phyloP scores from a whole-genome alignment of 2,888 invertebrate species.

The Stegophylla sp. region DNA sequence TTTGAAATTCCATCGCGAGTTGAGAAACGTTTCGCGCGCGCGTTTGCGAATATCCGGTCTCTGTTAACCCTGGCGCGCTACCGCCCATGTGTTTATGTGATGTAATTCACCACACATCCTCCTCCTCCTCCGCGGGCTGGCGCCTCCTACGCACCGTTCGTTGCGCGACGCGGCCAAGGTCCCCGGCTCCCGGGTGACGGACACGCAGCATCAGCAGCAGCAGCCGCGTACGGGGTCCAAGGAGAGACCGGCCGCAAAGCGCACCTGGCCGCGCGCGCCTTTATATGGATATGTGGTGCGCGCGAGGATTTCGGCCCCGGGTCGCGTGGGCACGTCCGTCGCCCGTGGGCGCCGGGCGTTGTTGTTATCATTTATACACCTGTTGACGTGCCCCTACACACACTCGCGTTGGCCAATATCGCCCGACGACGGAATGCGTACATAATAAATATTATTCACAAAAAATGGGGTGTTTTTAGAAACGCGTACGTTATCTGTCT shows the following conservation, averaged over 20 bases:
- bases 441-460: background rate
- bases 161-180: slow-evolving; percentile 36
- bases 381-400: background rate
- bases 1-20: background rate
- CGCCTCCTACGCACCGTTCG: slow-evolving; percentile 48
- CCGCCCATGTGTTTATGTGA: slow-evolving; percentile 33
- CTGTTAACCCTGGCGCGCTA: slow-evolving; percentile 31
- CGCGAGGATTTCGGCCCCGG: slow-evolving; percentile 42
- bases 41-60: background rate
- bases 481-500: background rate
- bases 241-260: slow-evolving; percentile 18
- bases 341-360: slow-evolving; percentile 38
- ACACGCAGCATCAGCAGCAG: too few relatives aligned
- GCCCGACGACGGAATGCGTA: background rate
- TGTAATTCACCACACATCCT: slow-evolving; percentile 35
- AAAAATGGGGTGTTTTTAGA: too few relatives aligned
- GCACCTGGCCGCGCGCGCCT: slow-evolving; percentile 43
- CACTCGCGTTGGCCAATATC: background rate
- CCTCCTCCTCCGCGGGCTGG: background rate
- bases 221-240: too few relatives aligned
- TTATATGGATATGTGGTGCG: slow-evolving; percentile 59
- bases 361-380: slow-evolving; percentile 22
- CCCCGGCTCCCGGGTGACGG: background rate
- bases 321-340: slow-evolving; percentile 33
- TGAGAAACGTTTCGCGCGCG: slow-evolving; percentile 12